A percentile compares a stretch with the other conserved stretches of the same genome.
These are phyloP conservation scores for Rhinoderma darwinii DNA, from an alignment of 2,113 vertebrate species.

Conservation along the genomic window DNA sequence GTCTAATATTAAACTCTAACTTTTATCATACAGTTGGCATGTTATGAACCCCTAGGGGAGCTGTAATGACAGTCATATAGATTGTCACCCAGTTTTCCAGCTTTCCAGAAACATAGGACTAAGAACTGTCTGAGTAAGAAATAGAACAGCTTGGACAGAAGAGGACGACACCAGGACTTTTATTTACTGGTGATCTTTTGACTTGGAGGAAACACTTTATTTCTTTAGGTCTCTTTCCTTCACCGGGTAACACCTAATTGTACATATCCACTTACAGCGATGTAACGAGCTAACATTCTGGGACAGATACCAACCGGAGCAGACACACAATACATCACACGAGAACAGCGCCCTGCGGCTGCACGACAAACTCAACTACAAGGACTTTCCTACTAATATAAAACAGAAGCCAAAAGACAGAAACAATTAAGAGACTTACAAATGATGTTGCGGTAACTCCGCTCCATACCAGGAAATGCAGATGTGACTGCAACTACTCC, in stretches of 20 bases:
- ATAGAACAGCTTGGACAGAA: neutral
- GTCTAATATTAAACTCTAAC: no score
- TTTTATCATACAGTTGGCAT: no score
- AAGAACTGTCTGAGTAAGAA: no score
- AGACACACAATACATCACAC: constrained; percentile 35
- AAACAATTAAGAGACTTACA: neutral
- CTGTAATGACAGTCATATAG: neutral
- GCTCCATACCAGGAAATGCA: no score
- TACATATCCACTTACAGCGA: constrained; percentile 18
- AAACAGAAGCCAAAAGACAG: neutral
- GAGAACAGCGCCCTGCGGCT: neutral
- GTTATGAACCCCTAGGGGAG: no score
- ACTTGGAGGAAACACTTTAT: neutral
- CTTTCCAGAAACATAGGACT: neutral
- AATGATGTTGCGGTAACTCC: no score
- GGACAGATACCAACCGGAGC: constrained; percentile 11
- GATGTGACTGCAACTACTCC: no score
- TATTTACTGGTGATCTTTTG: neutral
- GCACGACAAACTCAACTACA: neutral
- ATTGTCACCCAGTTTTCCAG: neutral
- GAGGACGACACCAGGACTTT: neutral
- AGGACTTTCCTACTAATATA: neutral
- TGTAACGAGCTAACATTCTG: constrained; percentile 34
- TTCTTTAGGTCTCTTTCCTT: neutral
- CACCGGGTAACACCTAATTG: constrained; percentile 35